Evolutionary conservation across 1,140 invertebrate species (phyloP), one percentile per base, ranked within the genome.

Genomic region (Carcinoscorpius rotundicauda): DNA sequence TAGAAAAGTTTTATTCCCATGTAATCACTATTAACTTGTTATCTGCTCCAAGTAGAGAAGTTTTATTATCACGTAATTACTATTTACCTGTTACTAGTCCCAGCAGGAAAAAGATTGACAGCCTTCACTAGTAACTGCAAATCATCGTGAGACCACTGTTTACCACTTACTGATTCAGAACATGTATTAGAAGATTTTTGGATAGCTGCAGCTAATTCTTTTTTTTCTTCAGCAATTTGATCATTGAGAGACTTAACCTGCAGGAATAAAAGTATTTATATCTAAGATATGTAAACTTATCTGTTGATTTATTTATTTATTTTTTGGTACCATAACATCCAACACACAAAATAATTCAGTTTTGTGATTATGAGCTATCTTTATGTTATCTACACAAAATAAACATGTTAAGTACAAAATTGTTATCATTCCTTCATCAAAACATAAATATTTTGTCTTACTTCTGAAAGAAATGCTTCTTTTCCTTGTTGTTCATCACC

Each of bases 21-120:
- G 29, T 29, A 29, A 29, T 29, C 29, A 29, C 29, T 29, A 29
- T 29, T 29, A 1, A 0, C 29, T 29, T 29, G 29, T 29, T 29
- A 29, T 2, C 29, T 29, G 2, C 29, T 29, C 29, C 29, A 29
- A 29, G 29, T 29, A 29, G 29, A 29, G 2, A 29, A 29, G 29
- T 29, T 29, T 29, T 29, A 29, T 10, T 48, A 4, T 60, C 49
- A 61, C 55, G 51, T 68, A 57, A 48, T 3, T 10, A n/a, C n/a
- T 5, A 60, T 63, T 65, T 66, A 82, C 70, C 93, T 82, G 74
- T 96, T 89, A 76, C 86, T 89, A 0, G 95, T 98, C 10, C 96
- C 95, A 57, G 93, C 93, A 0, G 96, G 94, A 76, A 97, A 98
- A 3, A 98, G 75, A 80, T 97, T 97, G 0, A 97, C 93, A 52